Conservation (phyloP, 2,888 invertebrate genomes). For the Uropetala carovei region DNA sequence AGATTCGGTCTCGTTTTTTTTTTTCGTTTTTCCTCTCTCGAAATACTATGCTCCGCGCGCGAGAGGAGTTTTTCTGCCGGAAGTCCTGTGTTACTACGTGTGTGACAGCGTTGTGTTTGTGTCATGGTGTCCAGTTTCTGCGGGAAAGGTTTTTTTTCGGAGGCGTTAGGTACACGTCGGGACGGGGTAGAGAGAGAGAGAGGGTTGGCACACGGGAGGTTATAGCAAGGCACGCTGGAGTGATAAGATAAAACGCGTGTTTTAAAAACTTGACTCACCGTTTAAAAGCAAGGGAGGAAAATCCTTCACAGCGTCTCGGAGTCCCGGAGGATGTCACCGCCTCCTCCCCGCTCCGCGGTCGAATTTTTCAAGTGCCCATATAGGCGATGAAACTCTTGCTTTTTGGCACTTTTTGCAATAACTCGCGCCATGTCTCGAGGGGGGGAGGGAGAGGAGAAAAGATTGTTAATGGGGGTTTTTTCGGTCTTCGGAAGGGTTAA, state of each 20-base stretch:
- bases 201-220: no score
- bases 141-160: background rate
- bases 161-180: background rate
- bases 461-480: background rate
- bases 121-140: background rate
- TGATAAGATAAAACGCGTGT: no score
- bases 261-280: background rate
- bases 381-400: background rate
- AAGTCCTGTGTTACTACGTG: no score
- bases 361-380: background rate
- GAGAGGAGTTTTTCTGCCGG: no score
- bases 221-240: no score
- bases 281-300: background rate
- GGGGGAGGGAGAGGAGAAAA: background rate
- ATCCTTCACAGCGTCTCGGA: slow-evolving; percentile 3
- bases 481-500: background rate
- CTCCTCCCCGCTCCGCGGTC: background rate
- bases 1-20: background rate
- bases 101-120: background rate
- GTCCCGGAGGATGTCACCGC: background rate
- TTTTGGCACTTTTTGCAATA: background rate
- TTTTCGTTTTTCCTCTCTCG: background rate
- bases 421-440: background rate
- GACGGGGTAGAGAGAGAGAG: background rate
- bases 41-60: background rate